Evolutionary conservation across 1,140 invertebrate genomes (phyloP), one percentile per base, ranked within the genome.

Genomic region (Dermatophagoides farinae): DNA sequence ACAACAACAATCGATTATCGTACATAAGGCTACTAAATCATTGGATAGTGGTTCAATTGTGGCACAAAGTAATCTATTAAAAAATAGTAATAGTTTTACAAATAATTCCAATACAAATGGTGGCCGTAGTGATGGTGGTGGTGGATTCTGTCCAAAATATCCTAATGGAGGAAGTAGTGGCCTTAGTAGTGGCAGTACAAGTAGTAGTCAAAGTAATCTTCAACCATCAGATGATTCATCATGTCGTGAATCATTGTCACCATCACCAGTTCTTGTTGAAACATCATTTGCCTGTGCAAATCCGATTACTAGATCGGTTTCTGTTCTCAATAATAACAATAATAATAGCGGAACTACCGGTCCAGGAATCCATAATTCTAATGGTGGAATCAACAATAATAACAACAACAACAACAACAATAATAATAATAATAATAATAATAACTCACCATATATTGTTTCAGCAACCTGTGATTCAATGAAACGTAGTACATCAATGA

Each of bases 241-340:
- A 43, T 52, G 39, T 40, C 59, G 53, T n/a, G 53, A 55, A 25
- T n/a, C 14, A n/a, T 25, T 55, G 53, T 55, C 53, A 1, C 53
- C 53, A 16, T 55, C 53, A 4, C 53, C 53, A 23, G 31, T 55
- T 39, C 14, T 61, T 14, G 60, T 61, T 20, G 65, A 66, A 57
- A 66, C 65, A 40, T 66, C 65, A n/a, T 66, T 66, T 61, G 62
- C 65, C 22, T 61, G 62, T 22, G 61, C 65, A 44, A 61, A 66
- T 46, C 65, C 65, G 9, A 51, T 66, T n/a, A 66, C 65, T 9
- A 50, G 65, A 9, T 66, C 65, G 18, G 61, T 66, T 16, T 66
- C 65, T 10, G 61, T 61, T 9, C 63, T 61, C 10, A 49, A 46
- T 39, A 23, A n/a, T 20, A 57, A 59, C 18, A 51, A 62, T 46